A percentile compares a stretch with the other conserved stretches of the same genome.
Conservation (phyloP, 2,113 vertebrate species). For the Oncorhynchus nerka region DNA sequence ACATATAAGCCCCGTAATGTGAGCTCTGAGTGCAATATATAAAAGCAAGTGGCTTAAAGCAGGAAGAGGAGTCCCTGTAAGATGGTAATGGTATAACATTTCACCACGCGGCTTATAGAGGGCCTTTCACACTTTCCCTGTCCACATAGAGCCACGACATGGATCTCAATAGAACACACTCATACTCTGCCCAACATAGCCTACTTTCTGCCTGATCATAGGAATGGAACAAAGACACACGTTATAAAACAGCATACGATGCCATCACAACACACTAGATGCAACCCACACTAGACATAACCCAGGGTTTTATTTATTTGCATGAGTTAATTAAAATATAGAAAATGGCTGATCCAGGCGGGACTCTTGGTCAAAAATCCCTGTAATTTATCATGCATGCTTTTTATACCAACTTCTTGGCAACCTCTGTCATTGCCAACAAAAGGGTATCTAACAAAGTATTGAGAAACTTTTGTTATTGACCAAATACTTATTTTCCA, state of each 20-base stretch:
- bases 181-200: not conserved
- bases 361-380: too few species aligned
- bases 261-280: too few species aligned
- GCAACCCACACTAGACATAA: not conserved
- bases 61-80: not conserved
- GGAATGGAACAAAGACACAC: not conserved
- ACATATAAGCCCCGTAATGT: not conserved
- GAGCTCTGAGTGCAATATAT: not conserved
- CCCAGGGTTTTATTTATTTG: not conserved
- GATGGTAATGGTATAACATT: not conserved
- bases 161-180: not conserved
- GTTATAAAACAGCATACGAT: too few species aligned
- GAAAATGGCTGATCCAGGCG: not conserved
- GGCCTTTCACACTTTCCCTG: not conserved
- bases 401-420: too few species aligned
- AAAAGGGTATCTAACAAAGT: too few species aligned
- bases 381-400: too few species aligned
- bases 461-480: too few species aligned
- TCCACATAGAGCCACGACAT: not conserved
- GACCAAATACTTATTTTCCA: too few species aligned
- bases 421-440: too few species aligned
- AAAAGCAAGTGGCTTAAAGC: conserved; percentile 10
- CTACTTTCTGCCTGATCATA: too few species aligned
- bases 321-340: not conserved
- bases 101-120: conserved; percentile 1